phyloP scores from a whole-genome alignment of 2,797 vertebrate species.

The Vultur gryphus region DNA sequence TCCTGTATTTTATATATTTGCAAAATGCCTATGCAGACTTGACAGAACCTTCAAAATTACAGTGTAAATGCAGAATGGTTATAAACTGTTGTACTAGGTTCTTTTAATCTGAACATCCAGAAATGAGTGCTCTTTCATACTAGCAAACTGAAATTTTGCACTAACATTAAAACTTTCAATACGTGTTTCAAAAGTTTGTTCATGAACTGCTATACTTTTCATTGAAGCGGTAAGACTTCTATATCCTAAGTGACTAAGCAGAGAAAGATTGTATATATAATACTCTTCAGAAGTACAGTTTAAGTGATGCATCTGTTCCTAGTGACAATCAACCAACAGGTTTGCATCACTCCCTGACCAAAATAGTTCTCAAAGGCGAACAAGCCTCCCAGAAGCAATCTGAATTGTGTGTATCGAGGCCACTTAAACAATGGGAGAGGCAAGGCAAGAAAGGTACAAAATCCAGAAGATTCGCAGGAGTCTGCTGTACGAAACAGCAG shows the following conservation, averaged over 20 bases:
- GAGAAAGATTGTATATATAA: background rate
- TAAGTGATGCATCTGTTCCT: background rate
- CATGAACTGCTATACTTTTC: background rate
- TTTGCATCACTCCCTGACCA: background rate
- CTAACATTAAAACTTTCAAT: background rate
- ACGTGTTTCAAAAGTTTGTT: accelerated
- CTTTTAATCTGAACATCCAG: background rate
- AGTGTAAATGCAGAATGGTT: background rate
- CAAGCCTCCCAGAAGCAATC: background rate
- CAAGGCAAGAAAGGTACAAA: background rate
- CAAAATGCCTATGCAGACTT: background rate
- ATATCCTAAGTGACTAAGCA: background rate
- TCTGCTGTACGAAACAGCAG: accelerated
- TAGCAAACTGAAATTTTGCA: background rate
- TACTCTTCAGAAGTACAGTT: background rate
- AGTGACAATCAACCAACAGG: background rate
- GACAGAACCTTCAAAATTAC: background rate
- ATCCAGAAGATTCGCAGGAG: background rate
- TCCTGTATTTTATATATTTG: background rate
- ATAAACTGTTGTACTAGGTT: background rate
- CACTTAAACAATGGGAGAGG: background rate
- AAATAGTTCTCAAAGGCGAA: background rate
- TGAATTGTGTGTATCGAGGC: background rate
- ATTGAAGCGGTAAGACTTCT: background rate
- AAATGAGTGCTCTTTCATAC: background rate